Conservation (phyloP, 2,113 vertebrate genomes). For the Semnopithecus entellus region DNA sequence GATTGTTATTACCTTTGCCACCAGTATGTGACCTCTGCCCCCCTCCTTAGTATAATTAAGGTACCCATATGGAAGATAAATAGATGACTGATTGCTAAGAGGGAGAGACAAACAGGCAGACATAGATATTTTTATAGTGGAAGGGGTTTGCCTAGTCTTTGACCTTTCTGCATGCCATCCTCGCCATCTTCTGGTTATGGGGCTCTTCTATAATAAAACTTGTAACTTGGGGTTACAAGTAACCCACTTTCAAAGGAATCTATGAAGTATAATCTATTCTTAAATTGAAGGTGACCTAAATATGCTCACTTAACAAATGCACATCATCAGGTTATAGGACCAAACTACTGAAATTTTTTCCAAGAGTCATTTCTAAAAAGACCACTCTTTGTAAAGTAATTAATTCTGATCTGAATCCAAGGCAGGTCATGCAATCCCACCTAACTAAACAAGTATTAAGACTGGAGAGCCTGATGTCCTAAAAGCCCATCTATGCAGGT, state of each 20-base stretch:
- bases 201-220: background rate
- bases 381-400: background rate
- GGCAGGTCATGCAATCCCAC: background rate
- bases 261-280: background rate
- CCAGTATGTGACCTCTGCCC: background rate
- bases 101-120: background rate
- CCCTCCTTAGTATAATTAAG: background rate
- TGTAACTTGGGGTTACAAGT: background rate
- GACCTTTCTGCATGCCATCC: background rate
- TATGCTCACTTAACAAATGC: background rate
- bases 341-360: background rate
- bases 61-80: background rate
- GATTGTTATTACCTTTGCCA: background rate
- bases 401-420: slow-evolving; percentile 32
- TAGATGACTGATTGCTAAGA: background rate
- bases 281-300: slow-evolving; percentile 40
- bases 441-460: background rate
- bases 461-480: background rate
- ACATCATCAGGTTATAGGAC: background rate
- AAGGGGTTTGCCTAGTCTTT: background rate
- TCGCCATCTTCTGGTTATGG: background rate
- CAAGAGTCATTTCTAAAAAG: background rate
- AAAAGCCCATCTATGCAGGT: background rate
- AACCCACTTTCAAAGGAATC: slow-evolving; percentile 9
- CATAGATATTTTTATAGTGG: background rate